Base-by-base conservation (phyloP, 2,113 vertebrate species). In the Caloenas nicobarica region DNA sequence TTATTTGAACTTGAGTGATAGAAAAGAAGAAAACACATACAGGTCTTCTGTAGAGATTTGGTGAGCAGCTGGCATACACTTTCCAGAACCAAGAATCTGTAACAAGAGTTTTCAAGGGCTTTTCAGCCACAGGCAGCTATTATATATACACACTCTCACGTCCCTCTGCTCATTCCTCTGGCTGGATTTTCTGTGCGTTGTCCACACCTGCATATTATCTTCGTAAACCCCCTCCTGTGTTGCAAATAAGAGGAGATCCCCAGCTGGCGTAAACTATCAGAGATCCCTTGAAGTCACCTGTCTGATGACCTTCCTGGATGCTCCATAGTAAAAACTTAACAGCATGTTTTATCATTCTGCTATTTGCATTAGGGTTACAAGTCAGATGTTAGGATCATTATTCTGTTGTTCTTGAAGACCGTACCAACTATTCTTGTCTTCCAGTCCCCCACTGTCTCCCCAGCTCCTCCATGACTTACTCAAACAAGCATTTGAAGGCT, bases 351-450 rank as follows among this genome's bases (percentile, higher is more conserved):
- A 88, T 70, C 29, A 28, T 80, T 56, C 11, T 26, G 46, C 46
- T 76, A 26, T 86, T 92, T 65, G 44, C 73, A 34, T 86, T 76
- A 72, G n/a, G 69, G 60, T 57, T 66, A 76, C 15, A 40, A 53
- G 23, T 58, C 91, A 92, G 78, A 72, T 94, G 96, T 81, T 95
- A 84, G 70, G 54, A 46, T 92, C 81, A 24, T 92, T 89, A 91
- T 65, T 83, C 15, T 2, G 34, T 50, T 79, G 48, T 57, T 88
- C 50, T 79, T 92, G 44, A 88, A 48, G 25, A 57, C 6, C 84
- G 33, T 71, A 61, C 44, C 61, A 31, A 61, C 29, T 62, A 33
- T 56, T 61, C 48, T 88, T 71, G 74, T 66, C 60, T 93, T 78
- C 69, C 70, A 74, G 77, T 14, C 57, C 77, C 83, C 58, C 13